Base-by-base conservation (phyloP, 2,113 vertebrate genomes). In the Lates calcarifer region DNA sequence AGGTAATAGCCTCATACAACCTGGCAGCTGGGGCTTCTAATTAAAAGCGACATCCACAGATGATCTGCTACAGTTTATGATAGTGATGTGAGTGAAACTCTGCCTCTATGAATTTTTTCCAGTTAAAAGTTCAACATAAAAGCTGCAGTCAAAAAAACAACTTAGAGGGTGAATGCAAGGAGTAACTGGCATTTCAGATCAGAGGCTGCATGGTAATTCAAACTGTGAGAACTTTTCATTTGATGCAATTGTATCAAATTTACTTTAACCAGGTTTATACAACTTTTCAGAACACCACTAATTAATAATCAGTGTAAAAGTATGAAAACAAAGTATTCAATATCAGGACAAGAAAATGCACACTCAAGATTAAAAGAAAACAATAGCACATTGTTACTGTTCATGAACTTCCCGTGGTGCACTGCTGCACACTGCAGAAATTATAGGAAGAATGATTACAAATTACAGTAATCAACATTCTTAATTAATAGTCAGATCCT, bases 391-490 rank as follows among this genome's bases (percentile, higher is more conserved):
- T 29, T 60, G 62, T 77, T 80, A 26, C 61, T 47, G 60, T 62
- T 84, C 70, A 56, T 26, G 9, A 39, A 51, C 57, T 65, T 66
- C 80, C 70, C 41, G 14, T 55, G 78, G 83, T 77, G 86, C 75
- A 57, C 72, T 47, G 62, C 39, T 73, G 61, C 56, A 68, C 33
- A 31, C 29, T 74, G 26, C 57, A 57, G 62, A 86, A 81, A 91
- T 86, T 55, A 86, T 79, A 47, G 64, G 45, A 72, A 51, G 60
- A 77, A 84, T 81, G 73, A 86, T 88, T 83, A 63, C 57, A 90
- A 88, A 88, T 83, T 79, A 86, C 28, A 72, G 64, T 74, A 69
- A 92, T 90, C 79, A 87, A n/a, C 64, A n/a, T 22, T 57, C 18
- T 55, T 69, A 87, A 90, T 90, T 79, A 90, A 70, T 64, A 77